Conservation (phyloP, 2,888 invertebrate genomes). For the Lasius platythorax region DNA sequence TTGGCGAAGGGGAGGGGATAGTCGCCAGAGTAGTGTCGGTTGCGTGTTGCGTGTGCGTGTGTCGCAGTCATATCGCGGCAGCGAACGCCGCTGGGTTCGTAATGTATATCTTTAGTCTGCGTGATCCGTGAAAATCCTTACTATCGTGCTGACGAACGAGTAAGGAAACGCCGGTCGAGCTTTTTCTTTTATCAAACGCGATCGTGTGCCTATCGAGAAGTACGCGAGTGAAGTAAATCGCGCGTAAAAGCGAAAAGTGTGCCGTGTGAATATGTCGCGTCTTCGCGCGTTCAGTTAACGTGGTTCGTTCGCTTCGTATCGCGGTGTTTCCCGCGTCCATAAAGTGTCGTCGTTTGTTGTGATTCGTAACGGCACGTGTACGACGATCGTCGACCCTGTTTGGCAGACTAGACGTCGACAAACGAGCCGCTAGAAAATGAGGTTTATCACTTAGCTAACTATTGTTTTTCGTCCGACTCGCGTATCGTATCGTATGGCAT, state of each 20-base stretch:
- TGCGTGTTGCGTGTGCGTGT: slow-evolving; percentile 80
- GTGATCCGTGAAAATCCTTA: slow-evolving; percentile 43
- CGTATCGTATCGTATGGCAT: not conserved
- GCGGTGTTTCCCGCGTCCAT: not conserved
- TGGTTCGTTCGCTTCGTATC: not conserved
- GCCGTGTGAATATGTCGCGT: not conserved
- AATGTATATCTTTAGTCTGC: slow-evolving; percentile 66
- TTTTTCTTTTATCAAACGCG: no score
- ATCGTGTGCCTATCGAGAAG: no score
- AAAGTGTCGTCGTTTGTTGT: not conserved
- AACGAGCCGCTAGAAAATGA: not conserved
- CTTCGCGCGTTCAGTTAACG: not conserved
- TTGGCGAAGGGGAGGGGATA: not conserved
- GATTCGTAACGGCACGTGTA: not conserved
- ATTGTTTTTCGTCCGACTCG: no score
- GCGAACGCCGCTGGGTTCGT: slow-evolving; percentile 82
- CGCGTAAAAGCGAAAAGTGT: not conserved
- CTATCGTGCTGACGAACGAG: no score
- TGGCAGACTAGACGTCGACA: no score
- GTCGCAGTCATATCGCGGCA: slow-evolving; percentile 85
- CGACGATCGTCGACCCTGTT: not conserved
- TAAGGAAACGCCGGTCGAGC: not conserved
- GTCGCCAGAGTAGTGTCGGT: slow-evolving; percentile 74
- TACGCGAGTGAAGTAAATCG: not conserved
- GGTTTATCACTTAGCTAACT: no score